Evolutionary conservation across 1,140 invertebrate species (phyloP), one percentile per base, ranked within the genome.

Genomic region (Cylas formicarius): DNA sequence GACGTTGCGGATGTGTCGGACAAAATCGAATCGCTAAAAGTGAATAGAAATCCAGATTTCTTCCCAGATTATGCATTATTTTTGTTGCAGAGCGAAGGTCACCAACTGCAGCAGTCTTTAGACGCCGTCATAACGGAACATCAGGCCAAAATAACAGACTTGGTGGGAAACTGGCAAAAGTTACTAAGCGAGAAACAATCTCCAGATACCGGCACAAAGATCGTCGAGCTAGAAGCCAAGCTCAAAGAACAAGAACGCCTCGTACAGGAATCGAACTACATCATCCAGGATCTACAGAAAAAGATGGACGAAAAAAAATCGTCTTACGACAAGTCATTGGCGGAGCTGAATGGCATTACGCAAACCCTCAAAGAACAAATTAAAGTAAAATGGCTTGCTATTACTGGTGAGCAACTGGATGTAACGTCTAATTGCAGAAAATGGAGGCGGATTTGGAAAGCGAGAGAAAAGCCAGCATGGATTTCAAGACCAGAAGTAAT

Each of bases 381-480:
- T 33, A 50, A 44, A 18, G 55, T 58, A 47, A 39, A 27, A 28
- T 39, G 16, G 23, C 16, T 9, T 2, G 3, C 11, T 10, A 7
- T 2, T 2, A 21, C n/a, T 1, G 13, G 11, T 17, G n/a, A 37
- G 18, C 13, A 42, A 16, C 26, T 27, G 16, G 18, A 29, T 13
- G 3, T 38, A 17, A 23, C 18, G 9, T 51, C 49, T 39, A 22
- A 17, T 53, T 58, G 27, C 41, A 63, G 58, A 52, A 53, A 52
- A 19, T 63, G 9, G 58, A 60, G 20, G 45, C 53, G 23, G 55
- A 60, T 16, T 28, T 63, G 11, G 56, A 61, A 28, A 41, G 17
- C 19, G 58, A 63, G 23, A 63, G 49, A 39, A 56, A 56, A 44
- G 16, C 34, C n/a, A 33, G 23, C 4, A 13, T 18, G 7, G 57